Base-by-base conservation (phyloP, 2,113 vertebrate genomes). In the Nerophis lumbriciformis region DNA sequence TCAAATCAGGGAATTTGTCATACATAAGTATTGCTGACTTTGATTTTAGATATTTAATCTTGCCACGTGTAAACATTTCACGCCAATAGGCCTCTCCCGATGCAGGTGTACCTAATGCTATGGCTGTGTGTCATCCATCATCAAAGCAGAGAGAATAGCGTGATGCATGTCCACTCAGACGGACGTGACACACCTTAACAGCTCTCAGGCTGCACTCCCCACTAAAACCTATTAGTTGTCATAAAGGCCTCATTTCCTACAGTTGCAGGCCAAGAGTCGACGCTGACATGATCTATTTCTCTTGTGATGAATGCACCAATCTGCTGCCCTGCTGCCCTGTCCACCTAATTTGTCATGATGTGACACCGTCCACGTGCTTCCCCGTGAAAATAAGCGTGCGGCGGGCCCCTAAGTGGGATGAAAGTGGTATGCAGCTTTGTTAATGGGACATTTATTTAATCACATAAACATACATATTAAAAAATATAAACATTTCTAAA, bases 231-330 rank as follows among this genome's bases (percentile, higher is more conserved):
- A 80, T 82, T 76, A 75, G 53, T 59, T 84, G 85, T 87, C 85
- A 77, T 76, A 62, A 82, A 83, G 77, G 82, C 79, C 77, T 87
- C 82, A 82, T 87, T 88, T 87, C 79, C 80, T 86, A 81, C 80
- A 80, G 55, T 69, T 81, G 63, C 45, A 75, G 73, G 71, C 72
- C 82, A 81, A 70, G 73, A 73, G 72, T 81, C 75, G 68, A 61
- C 63, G 21, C 52, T 87, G 84, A 86, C 85, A 84, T 88, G 85
- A 88, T 86, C 87, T 84, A 87, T 88, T 88, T 86, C 84, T 79
- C 69, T 68, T 47, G 28, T 87, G 87, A 87, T 88, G 76, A 85
- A 88, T 88, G 84, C 66, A 77, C 67, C 85, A 88, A 88, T 88
- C 83, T 86, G 79, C 69, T 78, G 83, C 77, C 84, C 85, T 80